These are phyloP conservation scores for Hyalella azteca DNA, from an alignment of 2,888 invertebrate genomes.

Conservation along the genomic window DNA sequence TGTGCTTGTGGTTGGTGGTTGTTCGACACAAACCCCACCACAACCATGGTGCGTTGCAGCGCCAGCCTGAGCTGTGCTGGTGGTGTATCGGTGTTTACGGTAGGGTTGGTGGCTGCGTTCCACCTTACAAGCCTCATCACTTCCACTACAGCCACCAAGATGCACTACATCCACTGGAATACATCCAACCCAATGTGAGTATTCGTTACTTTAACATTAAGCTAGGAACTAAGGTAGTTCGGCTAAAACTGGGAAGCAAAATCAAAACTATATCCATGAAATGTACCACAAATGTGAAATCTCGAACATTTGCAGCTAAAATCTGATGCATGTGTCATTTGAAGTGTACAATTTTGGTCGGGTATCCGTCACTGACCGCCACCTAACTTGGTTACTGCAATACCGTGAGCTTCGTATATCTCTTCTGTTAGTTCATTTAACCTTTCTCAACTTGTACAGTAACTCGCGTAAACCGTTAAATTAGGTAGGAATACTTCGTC, in stretches of 20 bases:
- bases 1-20: neutral
- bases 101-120: neutral
- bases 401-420: too few species aligned
- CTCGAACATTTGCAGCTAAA: too few species aligned
- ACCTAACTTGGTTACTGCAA: too few species aligned
- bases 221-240: neutral
- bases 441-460: too few species aligned
- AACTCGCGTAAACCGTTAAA: too few species aligned
- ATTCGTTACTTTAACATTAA: neutral
- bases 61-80: neutral
- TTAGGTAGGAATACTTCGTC: too few species aligned
- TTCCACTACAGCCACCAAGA: conserved; percentile 46
- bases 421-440: too few species aligned
- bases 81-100: conserved; percentile 5
- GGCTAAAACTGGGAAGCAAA: neutral
- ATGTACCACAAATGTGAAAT: too few species aligned
- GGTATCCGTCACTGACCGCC: too few species aligned
- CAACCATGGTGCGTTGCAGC: neutral
- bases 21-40: neutral
- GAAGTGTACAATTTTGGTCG: too few species aligned
- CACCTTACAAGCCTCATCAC: conserved; percentile 3
- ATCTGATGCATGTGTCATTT: too few species aligned
- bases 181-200: conserved; percentile 58
- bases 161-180: conserved; percentile 58
- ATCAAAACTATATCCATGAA: too few species aligned